Percentiles rank a stretch among this genome's conserved stretches.
Conservation (phyloP, 2,113 vertebrate species). For the Sceloporus tristichus region DNA sequence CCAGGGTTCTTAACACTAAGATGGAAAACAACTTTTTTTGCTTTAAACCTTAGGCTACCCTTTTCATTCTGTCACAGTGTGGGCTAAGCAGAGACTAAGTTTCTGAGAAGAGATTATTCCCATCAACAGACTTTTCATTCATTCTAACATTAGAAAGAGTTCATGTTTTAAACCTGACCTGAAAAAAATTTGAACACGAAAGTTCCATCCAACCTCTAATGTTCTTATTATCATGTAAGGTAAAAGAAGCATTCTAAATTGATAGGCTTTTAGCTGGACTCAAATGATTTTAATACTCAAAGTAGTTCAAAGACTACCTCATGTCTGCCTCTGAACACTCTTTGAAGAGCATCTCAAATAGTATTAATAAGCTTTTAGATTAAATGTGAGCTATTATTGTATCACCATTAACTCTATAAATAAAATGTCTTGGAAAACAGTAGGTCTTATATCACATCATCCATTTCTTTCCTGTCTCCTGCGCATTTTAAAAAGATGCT, state of each 20-base stretch:
- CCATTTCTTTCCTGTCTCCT: neutral
- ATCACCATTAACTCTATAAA: constrained; percentile 9
- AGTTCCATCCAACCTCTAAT: neutral
- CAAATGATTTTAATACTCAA: neutral
- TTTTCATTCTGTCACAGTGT: neutral
- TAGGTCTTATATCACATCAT: neutral
- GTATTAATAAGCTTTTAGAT: neutral
- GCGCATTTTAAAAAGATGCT: neutral
- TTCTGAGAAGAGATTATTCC: neutral
- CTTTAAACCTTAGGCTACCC: neutral
- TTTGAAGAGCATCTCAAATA: neutral
- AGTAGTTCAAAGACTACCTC: neutral
- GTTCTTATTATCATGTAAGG: neutral
- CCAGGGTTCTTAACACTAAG: neutral
- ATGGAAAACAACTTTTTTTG: neutral
- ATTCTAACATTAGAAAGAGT: neutral
- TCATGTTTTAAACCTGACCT: neutral
- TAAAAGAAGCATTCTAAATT: neutral
- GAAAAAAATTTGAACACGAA: neutral
- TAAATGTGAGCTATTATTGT: neutral
- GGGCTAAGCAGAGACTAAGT: neutral
- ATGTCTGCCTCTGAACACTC: neutral
- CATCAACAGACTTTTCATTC: neutral
- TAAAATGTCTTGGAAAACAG: neutral
- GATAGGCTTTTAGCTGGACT: neutral